Evolutionary conservation across 2,888 invertebrate species (phyloP).

Genomic region (Drosophila siamana): DNA sequence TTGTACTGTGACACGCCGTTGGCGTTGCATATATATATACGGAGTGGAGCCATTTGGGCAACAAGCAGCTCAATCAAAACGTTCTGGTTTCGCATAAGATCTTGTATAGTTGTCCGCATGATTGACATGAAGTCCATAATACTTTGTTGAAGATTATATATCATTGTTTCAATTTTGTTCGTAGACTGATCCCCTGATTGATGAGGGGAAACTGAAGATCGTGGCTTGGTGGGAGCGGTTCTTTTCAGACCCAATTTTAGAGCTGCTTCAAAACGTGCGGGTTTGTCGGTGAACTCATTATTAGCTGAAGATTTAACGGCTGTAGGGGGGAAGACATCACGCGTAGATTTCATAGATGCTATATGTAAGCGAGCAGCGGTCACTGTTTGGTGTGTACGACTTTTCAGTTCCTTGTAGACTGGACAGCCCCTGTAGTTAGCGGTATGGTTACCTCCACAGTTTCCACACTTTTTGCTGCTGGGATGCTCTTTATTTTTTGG

Average conservation of each 20-base stretch:
- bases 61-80: neutral
- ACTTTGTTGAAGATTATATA: neutral
- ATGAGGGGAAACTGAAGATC: neutral
- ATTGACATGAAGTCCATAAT: neutral
- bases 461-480: conserved; percentile 1
- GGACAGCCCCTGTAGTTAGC: no score
- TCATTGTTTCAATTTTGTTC: neutral
- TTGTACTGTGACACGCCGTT: neutral
- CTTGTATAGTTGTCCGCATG: neutral
- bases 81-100: neutral
- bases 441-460: no score
- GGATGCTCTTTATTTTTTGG: neutral
- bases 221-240: neutral
- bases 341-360: neutral
- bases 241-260: neutral
- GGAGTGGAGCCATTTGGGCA: neutral
- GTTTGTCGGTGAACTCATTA: neutral
- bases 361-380: no score
- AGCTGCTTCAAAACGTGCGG: neutral
- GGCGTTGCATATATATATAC: neutral
- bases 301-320: neutral
- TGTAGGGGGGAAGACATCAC: neutral
- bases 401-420: no score
- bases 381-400: no score
- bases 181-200: neutral